A percentile compares a stretch with the other conserved stretches of the same genome.
These are phyloP conservation scores for Labeo rohita DNA, from an alignment of 2,113 vertebrate genomes.

Conservation along the genomic window DNA sequence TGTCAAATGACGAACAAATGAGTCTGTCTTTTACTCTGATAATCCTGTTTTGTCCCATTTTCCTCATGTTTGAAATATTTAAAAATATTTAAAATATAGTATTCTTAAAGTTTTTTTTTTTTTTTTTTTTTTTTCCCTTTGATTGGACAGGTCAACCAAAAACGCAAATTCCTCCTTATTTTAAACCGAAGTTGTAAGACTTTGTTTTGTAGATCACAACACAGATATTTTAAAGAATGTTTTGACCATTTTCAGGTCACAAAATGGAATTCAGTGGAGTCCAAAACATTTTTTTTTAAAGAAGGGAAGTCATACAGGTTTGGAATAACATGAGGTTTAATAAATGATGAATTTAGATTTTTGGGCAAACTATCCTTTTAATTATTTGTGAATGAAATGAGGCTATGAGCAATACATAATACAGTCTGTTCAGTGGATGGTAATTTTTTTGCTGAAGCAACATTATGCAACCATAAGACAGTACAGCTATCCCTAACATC, in stretches of 20 bases:
- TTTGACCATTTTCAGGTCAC: background rate
- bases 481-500: background rate
- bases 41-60: background rate
- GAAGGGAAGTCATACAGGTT: background rate
- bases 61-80: background rate
- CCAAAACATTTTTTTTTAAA: background rate
- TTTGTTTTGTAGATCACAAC: no score
- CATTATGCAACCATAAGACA: no score
- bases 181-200: background rate
- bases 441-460: no score
- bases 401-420: no score
- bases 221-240: background rate
- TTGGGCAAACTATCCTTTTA: background rate
- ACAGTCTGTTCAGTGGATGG: background rate
- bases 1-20: background rate
- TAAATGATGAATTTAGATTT: background rate
- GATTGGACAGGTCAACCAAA: background rate
- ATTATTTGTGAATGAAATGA: background rate
- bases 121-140: no score
- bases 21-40: background rate
- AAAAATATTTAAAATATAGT: no score
- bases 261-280: background rate
- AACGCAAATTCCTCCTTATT: background rate
- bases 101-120: no score
- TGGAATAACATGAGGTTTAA: background rate